Conservation (phyloP, 37 sponge, comb jelly and placozoan species). For the Ianthella basta region DNA sequence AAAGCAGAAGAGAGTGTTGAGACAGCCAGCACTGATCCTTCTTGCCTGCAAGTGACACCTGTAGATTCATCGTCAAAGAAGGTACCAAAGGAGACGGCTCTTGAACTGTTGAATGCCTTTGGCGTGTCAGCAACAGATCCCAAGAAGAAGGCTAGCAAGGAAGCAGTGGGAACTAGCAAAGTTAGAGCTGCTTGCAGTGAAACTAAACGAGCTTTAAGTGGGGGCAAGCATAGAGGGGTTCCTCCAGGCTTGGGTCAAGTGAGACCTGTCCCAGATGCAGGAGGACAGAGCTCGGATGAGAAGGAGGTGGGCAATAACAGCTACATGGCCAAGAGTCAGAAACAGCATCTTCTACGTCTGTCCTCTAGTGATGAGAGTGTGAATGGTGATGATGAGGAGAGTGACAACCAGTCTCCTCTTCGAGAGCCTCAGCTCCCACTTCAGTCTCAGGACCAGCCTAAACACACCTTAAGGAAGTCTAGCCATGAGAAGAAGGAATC, state of each 20-base stretch:
- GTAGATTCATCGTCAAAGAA: not conserved
- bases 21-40: not conserved
- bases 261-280: not conserved
- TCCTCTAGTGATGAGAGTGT: too few species aligned
- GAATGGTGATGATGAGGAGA: too few species aligned
- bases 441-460: too few species aligned
- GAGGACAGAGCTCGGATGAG: not conserved
- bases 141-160: not conserved
- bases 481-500: too few species aligned
- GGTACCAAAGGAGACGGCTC: conserved; percentile 18
- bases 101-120: conserved; percentile 22
- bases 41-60: not conserved
- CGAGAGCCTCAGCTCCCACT: too few species aligned
- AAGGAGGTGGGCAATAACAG: too few species aligned
- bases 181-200: not conserved
- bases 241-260: not conserved
- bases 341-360: too few species aligned
- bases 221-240: not conserved
- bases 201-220: not conserved
- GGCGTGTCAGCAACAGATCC: conserved; percentile 6
- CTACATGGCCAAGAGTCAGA: too few species aligned
- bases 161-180: not conserved
- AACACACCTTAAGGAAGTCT: too few species aligned
- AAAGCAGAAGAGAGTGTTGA: not conserved
- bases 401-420: too few species aligned